phyloP scores from a whole-genome alignment of 2,888 invertebrate genomes.

The Mimas tiliae region DNA sequence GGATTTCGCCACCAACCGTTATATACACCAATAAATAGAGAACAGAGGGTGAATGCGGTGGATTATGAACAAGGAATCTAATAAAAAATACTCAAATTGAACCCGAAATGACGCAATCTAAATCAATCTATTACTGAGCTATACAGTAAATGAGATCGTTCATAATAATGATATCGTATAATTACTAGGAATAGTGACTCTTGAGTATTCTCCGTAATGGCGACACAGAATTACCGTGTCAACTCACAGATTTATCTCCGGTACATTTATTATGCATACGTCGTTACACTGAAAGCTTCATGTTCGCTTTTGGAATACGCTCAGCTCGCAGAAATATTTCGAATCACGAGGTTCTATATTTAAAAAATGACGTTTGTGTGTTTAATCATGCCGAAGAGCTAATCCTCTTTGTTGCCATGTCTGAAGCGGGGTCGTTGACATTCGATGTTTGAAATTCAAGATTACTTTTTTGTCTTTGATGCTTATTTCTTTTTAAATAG shows the following conservation, averaged over 20 bases:
- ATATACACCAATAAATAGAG: slow-evolving; percentile 22
- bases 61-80: slow-evolving; percentile 6
- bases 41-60: slow-evolving; percentile 19
- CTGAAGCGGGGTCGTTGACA: slow-evolving; percentile 24
- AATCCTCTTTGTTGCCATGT: slow-evolving; percentile 25
- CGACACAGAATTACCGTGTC: slow-evolving; percentile 22
- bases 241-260: slow-evolving; percentile 19
- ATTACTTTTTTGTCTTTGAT: slow-evolving; percentile 1
- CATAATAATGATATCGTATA: too few species aligned
- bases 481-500: background rate
- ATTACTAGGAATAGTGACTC: slow-evolving; percentile 23
- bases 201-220: slow-evolving; percentile 7
- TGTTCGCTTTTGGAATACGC: slow-evolving; percentile 23
- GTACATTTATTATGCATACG: slow-evolving; percentile 19
- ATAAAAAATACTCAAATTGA: slow-evolving; percentile 2
- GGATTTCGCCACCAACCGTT: slow-evolving; percentile 27
- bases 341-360: slow-evolving; percentile 24
- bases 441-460: slow-evolving; percentile 7
- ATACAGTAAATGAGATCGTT: too few species aligned
- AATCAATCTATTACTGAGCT: background rate
- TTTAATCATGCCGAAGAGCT: slow-evolving; percentile 24
- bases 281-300: slow-evolving; percentile 25
- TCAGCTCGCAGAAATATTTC: slow-evolving; percentile 17
- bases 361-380: slow-evolving; percentile 25
- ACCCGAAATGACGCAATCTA: background rate